phyloP scores from a whole-genome alignment of 2,113 vertebrate genomes.

The Rhadina sibilatrix region DNA sequence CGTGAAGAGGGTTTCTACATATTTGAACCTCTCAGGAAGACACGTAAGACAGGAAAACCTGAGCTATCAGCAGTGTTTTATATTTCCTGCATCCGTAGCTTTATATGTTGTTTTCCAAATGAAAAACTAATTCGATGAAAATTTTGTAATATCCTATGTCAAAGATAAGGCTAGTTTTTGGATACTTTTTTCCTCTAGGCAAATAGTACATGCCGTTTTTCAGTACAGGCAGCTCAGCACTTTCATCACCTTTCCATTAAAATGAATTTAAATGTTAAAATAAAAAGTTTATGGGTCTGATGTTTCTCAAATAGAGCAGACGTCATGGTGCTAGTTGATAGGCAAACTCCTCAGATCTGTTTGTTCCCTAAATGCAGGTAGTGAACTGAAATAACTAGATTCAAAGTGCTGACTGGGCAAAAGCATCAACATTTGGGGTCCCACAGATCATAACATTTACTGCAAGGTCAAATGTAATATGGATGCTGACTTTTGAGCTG shows the following conservation, averaged over 20 bases:
- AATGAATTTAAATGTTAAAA: not conserved
- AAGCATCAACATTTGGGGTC: not conserved
- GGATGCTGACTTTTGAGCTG: not conserved
- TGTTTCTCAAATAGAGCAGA: not conserved
- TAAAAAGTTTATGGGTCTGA: not conserved
- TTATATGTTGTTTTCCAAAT: not conserved
- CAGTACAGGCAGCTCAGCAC: not conserved
- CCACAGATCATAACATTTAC: not conserved
- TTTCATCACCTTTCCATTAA: not conserved
- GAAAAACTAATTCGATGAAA: not conserved
- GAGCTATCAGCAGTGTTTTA: not conserved
- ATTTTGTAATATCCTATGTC: not conserved
- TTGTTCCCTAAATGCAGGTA: not conserved
- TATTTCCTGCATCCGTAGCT: not conserved
- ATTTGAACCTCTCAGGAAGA: not conserved
- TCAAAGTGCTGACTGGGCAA: not conserved
- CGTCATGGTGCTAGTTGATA: not conserved
- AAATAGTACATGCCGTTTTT: not conserved
- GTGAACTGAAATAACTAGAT: not conserved
- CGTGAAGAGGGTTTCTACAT: accelerated
- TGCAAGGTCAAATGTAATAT: not conserved
- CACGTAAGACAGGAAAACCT: not conserved
- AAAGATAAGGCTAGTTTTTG: not conserved
- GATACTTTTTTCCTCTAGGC: not conserved
- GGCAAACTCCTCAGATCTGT: not conserved